These are phyloP conservation scores for Climacteris rufus DNA, from an alignment of 2,113 vertebrate species.

Conservation along the genomic window DNA sequence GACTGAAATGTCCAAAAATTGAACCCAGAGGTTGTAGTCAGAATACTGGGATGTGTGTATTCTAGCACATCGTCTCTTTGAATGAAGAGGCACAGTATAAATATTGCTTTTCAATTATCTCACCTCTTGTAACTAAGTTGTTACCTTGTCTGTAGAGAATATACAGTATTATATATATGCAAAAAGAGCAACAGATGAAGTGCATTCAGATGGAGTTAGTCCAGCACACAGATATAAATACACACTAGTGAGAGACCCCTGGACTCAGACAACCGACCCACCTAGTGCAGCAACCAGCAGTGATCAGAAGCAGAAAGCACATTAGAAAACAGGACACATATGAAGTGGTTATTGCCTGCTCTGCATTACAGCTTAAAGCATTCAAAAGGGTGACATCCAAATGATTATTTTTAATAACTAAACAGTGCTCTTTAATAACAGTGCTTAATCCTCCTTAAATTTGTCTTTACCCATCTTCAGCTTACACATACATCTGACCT, in stretches of 20 bases:
- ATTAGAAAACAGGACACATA: background rate
- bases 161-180: too few relatives aligned
- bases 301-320: background rate
- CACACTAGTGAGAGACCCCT: background rate
- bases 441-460: background rate
- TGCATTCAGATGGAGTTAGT: background rate
- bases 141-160: background rate
- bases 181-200: background rate
- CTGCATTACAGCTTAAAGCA: background rate
- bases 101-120: background rate
- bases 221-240: background rate
- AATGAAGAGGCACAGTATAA: background rate
- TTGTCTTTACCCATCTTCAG: background rate
- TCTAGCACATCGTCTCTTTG: background rate
- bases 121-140: background rate
- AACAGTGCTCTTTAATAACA: background rate
- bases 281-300: background rate
- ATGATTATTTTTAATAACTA: background rate
- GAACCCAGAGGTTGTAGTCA: background rate
- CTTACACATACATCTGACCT: background rate
- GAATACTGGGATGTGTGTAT: background rate
- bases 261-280: background rate
- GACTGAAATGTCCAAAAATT: background rate
- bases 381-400: background rate
- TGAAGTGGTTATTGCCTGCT: background rate